Evolutionary conservation across 2,888 invertebrate species (phyloP), one percentile per base, ranked within the genome.

Genomic region (Orthonevra nobilis): DNA sequence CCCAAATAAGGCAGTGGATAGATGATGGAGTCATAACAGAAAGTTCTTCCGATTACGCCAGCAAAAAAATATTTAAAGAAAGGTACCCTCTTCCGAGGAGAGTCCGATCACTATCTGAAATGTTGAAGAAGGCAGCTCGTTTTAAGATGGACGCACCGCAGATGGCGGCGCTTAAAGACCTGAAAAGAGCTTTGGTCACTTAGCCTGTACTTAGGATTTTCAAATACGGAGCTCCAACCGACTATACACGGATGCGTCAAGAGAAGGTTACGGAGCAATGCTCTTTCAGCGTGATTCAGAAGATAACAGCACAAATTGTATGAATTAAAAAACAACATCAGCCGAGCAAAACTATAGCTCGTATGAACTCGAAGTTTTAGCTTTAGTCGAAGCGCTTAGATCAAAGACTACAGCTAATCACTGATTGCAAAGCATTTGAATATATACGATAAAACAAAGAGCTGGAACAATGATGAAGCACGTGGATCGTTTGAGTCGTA

Each of bases 31-130:
- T 64, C 20, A 34, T 73, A 10, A 36, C 32, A 12, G 64, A 64
- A 14, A 48, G 58, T 5, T n/a, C 34, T 2, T 84, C 83, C 1
- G 73, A 82, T 2, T 83, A 81, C 34, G 81, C 83, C 1, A 3
- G 10, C 3, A 7, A 34, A 5, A 5, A 12, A 3, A 12, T 12
- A 3, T 34, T 34, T n/a, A n/a, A n/a, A n/a, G n/a, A n/a, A n/a
- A n/a, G n/a, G n/a, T n/a, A n/a, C n/a, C n/a, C n/a, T n/a, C n/a
- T n/a, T n/a, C n/a, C n/a, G n/a, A n/a, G 38, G 6, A 38, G 15
- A 15, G 15, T 15, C 7, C 12, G 38, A 15, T 15, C 15, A 38
- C 15, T 38, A 38, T 28, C 28, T 28, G 28, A 28, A 28, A 28
- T 28, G 28, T 28, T 28, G 28, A 28, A 28, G 28, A 28, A 28